Evolutionary conservation across 2,797 vertebrate genomes (phyloP).

Genomic region (Menidia menidia): DNA sequence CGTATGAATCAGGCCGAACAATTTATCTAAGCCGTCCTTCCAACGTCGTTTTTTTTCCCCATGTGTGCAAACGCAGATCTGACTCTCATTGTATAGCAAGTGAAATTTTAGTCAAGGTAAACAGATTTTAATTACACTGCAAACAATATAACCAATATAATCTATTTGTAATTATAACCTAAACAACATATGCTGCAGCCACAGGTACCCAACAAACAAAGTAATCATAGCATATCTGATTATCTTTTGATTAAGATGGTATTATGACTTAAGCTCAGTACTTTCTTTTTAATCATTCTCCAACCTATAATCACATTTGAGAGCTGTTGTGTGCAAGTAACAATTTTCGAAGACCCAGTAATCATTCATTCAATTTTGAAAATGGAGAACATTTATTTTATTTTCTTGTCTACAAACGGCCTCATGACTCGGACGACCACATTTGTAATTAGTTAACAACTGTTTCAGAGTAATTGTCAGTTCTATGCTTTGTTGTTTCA

Average conservation of each 20-base stretch:
- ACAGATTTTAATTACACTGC: background rate
- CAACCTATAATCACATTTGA: background rate
- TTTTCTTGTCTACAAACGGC: background rate
- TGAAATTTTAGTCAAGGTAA: background rate
- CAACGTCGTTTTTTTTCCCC: background rate
- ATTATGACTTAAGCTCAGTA: background rate
- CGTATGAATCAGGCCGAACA: slow-evolving; percentile 10
- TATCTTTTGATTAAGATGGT: background rate
- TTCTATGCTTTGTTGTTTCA: background rate
- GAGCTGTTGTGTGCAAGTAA: background rate
- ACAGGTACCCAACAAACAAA: background rate
- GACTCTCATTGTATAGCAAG: slow-evolving; percentile 1
- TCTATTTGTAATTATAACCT: background rate
- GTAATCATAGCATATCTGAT: background rate
- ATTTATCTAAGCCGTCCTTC: slow-evolving; percentile 7
- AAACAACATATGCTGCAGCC: background rate
- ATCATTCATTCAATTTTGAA: slow-evolving; percentile 4
- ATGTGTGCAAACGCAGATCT: slow-evolving; percentile 4
- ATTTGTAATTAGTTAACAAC: background rate
- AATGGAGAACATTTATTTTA: background rate
- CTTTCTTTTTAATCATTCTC: background rate
- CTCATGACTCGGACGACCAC: background rate
- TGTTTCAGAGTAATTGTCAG: background rate
- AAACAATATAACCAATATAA: background rate
- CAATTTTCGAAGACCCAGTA: background rate